Conservation (phyloP, 2,113 vertebrate species). For the Brachyhypopomus gauderio region DNA sequence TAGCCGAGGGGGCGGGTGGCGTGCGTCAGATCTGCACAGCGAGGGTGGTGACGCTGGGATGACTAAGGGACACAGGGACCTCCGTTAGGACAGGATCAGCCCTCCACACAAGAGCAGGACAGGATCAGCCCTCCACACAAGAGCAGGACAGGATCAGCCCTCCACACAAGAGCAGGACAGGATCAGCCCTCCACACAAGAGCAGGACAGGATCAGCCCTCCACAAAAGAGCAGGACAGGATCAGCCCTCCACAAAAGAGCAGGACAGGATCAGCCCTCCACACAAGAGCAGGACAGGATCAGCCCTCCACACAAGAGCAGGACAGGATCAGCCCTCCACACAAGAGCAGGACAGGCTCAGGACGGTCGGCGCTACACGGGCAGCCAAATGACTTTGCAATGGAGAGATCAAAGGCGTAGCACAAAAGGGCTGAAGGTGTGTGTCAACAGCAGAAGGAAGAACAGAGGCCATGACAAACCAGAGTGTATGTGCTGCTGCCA, state of each 20-base stretch:
- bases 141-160: not conserved
- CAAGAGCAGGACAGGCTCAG: not conserved
- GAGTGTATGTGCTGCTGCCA: constrained; percentile 17
- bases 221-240: no score
- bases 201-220: no score
- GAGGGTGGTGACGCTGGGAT: not conserved
- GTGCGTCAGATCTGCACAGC: not conserved
- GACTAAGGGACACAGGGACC: not conserved
- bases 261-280: no score
- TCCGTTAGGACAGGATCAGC: not conserved
- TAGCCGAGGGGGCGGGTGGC: not conserved
- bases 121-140: not conserved
- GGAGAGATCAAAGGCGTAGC: not conserved
- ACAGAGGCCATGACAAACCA: not conserved
- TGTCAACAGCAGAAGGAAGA: not conserved
- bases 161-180: no score
- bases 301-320: no score
- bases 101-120: not conserved
- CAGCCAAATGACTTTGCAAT: not conserved
- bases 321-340: no score
- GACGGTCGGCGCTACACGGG: not conserved
- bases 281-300: not conserved
- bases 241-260: no score
- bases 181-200: no score
- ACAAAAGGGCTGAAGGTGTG: not conserved